phyloP scores from a whole-genome alignment of 2,888 invertebrate species.

The Dicyrtomina minuta region DNA sequence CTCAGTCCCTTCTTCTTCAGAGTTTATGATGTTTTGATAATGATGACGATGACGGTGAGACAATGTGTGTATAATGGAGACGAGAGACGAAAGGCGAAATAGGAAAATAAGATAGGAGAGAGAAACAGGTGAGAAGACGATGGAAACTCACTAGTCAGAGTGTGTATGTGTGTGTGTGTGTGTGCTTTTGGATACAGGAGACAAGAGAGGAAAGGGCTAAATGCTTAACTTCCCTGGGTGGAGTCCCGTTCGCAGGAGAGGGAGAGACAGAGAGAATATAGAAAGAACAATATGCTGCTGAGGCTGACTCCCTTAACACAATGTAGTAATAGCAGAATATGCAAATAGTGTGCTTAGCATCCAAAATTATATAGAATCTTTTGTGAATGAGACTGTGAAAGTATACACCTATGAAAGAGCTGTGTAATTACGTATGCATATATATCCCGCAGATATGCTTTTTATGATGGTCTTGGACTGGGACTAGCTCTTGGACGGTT shows the following conservation, averaged over 20 bases:
- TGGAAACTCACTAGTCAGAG: too few relatives aligned
- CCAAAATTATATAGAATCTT: background rate
- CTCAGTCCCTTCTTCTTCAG: too few relatives aligned
- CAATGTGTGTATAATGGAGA: background rate
- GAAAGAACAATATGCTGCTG: slow-evolving; percentile 33
- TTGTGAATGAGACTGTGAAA: too few relatives aligned
- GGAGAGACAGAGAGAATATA: too few relatives aligned
- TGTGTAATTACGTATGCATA: too few relatives aligned
- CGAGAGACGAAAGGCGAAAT: background rate
- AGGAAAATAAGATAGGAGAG: slow-evolving; percentile 19
- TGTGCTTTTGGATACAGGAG: too few relatives aligned
- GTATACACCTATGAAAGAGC: too few relatives aligned
- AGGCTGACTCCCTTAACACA: slow-evolving; percentile 29
- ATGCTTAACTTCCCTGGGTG: slow-evolving; percentile 37
- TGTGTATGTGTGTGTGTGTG: too few relatives aligned
- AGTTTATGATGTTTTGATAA: too few relatives aligned
- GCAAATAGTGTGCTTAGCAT: slow-evolving; percentile 1
- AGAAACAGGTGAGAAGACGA: slow-evolving; percentile 7
- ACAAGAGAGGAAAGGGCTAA: slow-evolving; percentile 31
- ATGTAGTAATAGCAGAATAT: slow-evolving; percentile 25
- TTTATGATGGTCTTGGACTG: too few relatives aligned
- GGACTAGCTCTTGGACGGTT: too few relatives aligned
- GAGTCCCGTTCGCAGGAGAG: slow-evolving; percentile 24
- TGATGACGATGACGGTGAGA: slow-evolving; percentile 25
- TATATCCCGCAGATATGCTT: too few relatives aligned